A percentile compares a stretch with the other conserved stretches of the same genome.
Conservation (phyloP, 2,113 vertebrate species). For the Pelodiscus sinensis region DNA sequence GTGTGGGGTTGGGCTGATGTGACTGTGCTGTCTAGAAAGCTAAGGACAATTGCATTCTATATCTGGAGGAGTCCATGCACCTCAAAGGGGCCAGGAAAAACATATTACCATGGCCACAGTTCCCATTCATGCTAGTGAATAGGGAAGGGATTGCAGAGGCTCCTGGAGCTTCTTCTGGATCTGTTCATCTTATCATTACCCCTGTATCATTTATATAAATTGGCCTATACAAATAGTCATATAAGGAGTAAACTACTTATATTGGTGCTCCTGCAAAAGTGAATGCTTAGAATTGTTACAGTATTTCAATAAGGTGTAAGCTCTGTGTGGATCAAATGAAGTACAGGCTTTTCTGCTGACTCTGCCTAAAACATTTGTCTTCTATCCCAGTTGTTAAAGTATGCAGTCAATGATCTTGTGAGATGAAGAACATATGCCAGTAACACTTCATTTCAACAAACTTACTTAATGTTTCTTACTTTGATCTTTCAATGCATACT, state of each 20-base stretch:
- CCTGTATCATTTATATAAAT: accelerated
- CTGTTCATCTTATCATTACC: accelerated
- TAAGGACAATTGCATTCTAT: accelerated
- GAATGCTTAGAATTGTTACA: background rate
- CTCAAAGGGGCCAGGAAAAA: background rate
- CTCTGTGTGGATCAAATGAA: constrained; percentile 53
- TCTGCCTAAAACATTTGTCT: constrained; percentile 70
- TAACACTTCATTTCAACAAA: constrained; percentile 75
- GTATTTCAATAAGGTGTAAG: constrained; percentile 37
- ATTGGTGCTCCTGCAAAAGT: background rate
- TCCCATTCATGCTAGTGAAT: background rate
- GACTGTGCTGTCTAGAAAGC: accelerated
- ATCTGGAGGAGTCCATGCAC: background rate
- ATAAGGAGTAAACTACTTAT: background rate
- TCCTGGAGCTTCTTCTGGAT: background rate
- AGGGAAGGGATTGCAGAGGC: accelerated
- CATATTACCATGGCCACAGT: background rate
- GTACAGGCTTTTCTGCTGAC: constrained; percentile 68
- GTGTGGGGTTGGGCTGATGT: accelerated
- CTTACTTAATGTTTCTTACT: constrained; percentile 66
- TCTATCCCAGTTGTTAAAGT: constrained; percentile 71
- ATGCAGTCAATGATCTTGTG: constrained; percentile 60
- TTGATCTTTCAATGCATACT: constrained; percentile 72
- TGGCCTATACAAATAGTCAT: background rate
- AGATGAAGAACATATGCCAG: constrained; percentile 74